Evolutionary conservation across 2,113 vertebrate species (phyloP), one percentile per base, ranked within the genome.

Genomic region (Limnothrissa miodon): DNA sequence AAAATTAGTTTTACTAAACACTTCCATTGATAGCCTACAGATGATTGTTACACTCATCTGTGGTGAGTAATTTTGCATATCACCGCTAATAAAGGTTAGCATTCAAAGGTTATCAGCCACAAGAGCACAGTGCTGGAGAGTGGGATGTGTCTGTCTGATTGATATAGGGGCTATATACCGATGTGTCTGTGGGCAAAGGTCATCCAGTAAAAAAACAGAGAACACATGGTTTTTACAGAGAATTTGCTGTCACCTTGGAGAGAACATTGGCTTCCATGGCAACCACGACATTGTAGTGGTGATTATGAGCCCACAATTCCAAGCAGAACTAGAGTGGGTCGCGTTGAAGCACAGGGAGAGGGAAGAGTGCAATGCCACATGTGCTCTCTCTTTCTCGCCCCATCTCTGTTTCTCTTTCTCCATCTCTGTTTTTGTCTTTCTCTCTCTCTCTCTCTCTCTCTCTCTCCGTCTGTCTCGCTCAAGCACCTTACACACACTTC

Each of bases 241-340:
- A 80, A 82, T 82, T 81, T 45, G 23, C 23, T 82, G 84, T 91
- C 81, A 59, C 90, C 87, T 86, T 21, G 80, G 91, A 89, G 85
- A 92, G 85, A 84, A 83, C 86, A 80, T 48, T 83, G 82, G 86
- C 90, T 90, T 87, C 86, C 86, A 87, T 82, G 80, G 90, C 89
- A 92, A 90, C 89, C 66, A 59, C 83, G 62, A 80, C 15, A 45
- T 3, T 46, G 51, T 70, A 56, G 83, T 84, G n/a, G 82, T 80
- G 83, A 84, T 70, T 85, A 82, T 74, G 4, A 39, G 78, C 62
- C 36, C 48, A 45, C 83, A 25, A 56, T 80, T 86, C 46, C 19
- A 53, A 45, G 66, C 66, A 29, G 56, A 74, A 13, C 19, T 23
- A 74, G 45, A 51, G 23, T 36, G 66, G n/a, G 59, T 33, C 13